phyloP scores from a whole-genome alignment of 2,888 invertebrate genomes.

The Chymomyza amoena region DNA sequence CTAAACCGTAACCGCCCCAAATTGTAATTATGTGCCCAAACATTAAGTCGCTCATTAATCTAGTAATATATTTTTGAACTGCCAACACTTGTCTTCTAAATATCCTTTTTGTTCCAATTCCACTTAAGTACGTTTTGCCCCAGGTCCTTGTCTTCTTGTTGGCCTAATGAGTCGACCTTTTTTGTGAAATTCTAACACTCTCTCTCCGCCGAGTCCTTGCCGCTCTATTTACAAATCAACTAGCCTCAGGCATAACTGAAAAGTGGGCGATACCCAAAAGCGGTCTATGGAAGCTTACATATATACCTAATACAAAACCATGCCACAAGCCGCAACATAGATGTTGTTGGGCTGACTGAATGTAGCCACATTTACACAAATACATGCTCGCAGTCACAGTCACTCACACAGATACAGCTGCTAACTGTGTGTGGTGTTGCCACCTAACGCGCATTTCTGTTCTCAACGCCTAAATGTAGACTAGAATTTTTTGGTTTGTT shows the following conservation, averaged over 20 bases:
- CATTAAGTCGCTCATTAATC: neutral
- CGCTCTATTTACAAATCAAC: constrained; percentile 3
- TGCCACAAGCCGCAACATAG: neutral
- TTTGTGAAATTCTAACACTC: neutral
- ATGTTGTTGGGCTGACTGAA: neutral
- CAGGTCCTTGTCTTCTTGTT: neutral
- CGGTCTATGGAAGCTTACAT: too few species aligned
- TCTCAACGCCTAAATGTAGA: constrained; percentile 56
- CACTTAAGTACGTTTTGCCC: neutral
- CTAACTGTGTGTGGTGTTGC: neutral
- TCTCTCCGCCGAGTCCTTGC: neutral
- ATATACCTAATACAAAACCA: neutral
- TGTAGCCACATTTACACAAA: neutral
- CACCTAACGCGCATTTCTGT: neutral
- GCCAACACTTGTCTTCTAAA: neutral
- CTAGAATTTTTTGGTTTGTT: constrained; percentile 43
- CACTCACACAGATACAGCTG: neutral
- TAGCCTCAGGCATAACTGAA: constrained; percentile 7
- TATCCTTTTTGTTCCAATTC: neutral
- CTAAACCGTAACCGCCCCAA: neutral
- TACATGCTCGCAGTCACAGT: constrained; percentile 7
- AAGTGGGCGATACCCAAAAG: neutral
- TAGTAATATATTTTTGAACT: neutral
- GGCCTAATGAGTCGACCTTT: neutral
- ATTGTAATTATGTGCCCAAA: neutral